These are phyloP conservation scores for Chloroceryle aenea DNA, from an alignment of 2,113 vertebrate genomes.

Conservation along the genomic window DNA sequence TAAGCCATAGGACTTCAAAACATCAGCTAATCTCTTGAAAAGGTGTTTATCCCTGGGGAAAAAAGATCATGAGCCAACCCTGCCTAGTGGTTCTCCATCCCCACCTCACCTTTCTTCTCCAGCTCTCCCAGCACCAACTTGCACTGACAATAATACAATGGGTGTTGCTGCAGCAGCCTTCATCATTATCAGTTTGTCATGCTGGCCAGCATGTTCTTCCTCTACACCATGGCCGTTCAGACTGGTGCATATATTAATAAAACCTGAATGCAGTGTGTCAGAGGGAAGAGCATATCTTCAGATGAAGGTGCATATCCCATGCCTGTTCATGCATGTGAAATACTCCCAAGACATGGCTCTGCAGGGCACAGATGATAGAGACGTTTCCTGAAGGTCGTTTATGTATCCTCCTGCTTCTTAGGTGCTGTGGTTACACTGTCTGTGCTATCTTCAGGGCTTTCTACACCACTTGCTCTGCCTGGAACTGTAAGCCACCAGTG, in stretches of 20 bases:
- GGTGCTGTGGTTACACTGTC: background rate
- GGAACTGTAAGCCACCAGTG: background rate
- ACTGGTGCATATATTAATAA: background rate
- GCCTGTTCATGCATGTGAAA: background rate
- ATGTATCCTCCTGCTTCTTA: background rate
- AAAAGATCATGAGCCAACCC: background rate
- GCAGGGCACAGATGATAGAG: background rate
- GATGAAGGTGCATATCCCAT: background rate
- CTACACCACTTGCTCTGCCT: background rate
- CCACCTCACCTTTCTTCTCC: background rate
- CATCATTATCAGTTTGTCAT: background rate
- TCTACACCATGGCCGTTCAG: background rate
- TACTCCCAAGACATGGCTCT: background rate
- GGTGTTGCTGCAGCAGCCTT: background rate
- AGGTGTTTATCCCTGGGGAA: background rate
- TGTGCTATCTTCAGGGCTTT: background rate
- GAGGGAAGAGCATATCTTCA: background rate
- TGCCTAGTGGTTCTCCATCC: background rate
- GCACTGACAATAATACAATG: background rate
- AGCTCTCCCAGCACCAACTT: background rate
- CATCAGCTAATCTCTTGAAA: background rate
- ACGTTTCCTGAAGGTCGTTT: background rate
- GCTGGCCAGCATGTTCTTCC: background rate
- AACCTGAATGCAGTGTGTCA: background rate
- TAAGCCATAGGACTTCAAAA: background rate